These are phyloP conservation scores for Euplexia lucipara DNA, from an alignment of 2,888 invertebrate genomes.

Conservation along the genomic window DNA sequence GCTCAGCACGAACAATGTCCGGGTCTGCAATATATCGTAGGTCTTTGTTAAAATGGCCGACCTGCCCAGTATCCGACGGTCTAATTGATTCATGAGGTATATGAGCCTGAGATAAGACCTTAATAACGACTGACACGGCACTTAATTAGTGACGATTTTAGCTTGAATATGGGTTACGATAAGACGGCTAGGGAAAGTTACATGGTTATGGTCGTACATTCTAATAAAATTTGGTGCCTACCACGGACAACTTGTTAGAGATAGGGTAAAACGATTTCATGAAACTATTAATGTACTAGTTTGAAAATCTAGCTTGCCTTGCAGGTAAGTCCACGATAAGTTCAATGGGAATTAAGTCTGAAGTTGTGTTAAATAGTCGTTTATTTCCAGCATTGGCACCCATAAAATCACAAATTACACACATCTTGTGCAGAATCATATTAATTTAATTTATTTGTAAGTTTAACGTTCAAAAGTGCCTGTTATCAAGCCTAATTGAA, in stretches of 20 bases:
- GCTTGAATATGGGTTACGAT: constrained; percentile 64
- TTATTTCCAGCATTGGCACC: no score
- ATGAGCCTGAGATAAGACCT: constrained; percentile 75
- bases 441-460: no score
- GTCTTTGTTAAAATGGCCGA: constrained; percentile 70
- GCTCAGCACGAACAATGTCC: constrained; percentile 55
- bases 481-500: no score
- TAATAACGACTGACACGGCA: constrained; percentile 74
- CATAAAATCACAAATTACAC: no score
- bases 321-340: not conserved
- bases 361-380: no score
- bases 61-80: constrained; percentile 59
- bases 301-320: not conserved
- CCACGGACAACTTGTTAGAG: constrained; percentile 11
- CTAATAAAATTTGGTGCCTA: constrained; percentile 56
- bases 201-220: constrained; percentile 44
- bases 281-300: no score
- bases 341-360: no score
- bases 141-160: constrained; percentile 75
- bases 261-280: not conserved
- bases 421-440: no score
- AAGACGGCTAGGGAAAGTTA: constrained; percentile 57
- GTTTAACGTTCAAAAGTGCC: no score
- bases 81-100: constrained; percentile 81
- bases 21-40: constrained; percentile 66